Percentiles rank a stretch among this genome's conserved stretches.
These are phyloP conservation scores for Rhizoglyphus robini DNA, from an alignment of 1,140 invertebrate genomes.

Conservation along the genomic window DNA sequence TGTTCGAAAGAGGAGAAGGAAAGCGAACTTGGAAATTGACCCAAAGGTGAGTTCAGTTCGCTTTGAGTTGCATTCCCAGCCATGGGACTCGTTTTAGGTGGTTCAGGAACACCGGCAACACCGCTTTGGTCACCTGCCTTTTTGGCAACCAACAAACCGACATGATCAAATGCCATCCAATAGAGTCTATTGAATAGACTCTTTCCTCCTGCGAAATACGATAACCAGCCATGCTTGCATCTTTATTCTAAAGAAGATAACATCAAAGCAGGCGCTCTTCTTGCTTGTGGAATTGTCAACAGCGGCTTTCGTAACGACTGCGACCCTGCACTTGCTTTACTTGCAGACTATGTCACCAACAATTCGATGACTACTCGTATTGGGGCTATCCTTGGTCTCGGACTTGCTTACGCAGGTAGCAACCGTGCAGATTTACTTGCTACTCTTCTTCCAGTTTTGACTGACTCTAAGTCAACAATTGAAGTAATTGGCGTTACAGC, in stretches of 20 bases:
- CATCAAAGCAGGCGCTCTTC: slow-evolving; percentile 84
- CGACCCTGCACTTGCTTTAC: slow-evolving; percentile 87
- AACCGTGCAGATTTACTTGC: slow-evolving; percentile 84
- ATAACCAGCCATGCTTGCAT: slow-evolving; percentile 92
- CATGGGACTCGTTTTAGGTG: slow-evolving; percentile 18
- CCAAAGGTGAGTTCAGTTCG: neutral
- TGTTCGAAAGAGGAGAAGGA: neutral
- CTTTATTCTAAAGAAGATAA: slow-evolving; percentile 90
- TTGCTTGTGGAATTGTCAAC: slow-evolving; percentile 96
- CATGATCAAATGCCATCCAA: too few species aligned
- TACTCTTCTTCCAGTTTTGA: slow-evolving; percentile 70
- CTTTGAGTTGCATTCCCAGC: neutral
- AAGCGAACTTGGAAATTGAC: neutral
- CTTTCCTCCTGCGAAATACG: slow-evolving; percentile 96
- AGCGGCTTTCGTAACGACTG: slow-evolving; percentile 96
- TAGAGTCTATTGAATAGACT: slow-evolving; percentile 82
- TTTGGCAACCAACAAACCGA: slow-evolving; percentile 21
- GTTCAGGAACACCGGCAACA: neutral
- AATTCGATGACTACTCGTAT: slow-evolving; percentile 77
- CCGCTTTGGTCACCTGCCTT: neutral
- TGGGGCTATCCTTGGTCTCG: slow-evolving; percentile 79
- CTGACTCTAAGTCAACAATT: slow-evolving; percentile 65
- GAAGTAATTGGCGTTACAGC: slow-evolving; percentile 84
- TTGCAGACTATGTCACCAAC: slow-evolving; percentile 90
- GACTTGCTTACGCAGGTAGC: slow-evolving; percentile 94